Evolutionary conservation across 2,797 vertebrate species (phyloP).

Genomic region (Pogonophryne albipinna): DNA sequence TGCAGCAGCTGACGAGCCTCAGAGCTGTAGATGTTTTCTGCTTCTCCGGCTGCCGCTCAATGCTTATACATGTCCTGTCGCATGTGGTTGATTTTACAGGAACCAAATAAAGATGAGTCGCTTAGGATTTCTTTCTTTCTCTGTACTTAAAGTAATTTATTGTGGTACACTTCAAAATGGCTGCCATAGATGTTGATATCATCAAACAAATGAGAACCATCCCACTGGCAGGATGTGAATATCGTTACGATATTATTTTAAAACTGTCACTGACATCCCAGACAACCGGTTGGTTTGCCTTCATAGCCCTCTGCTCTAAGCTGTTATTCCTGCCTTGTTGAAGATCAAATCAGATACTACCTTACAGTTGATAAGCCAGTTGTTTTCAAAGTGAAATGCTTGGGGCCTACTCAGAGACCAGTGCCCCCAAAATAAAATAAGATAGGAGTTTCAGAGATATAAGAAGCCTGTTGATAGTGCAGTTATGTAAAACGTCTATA

Average conservation of each 20-base stretch:
- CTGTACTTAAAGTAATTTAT: neutral
- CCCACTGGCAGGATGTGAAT: slow-evolving; percentile 2
- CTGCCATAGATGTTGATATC: slow-evolving; percentile 21
- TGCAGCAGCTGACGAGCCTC: slow-evolving; percentile 34
- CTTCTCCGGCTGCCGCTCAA: slow-evolving; percentile 32
- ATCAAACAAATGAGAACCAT: slow-evolving; percentile 5
- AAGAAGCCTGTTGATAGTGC: neutral
- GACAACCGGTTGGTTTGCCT: neutral
- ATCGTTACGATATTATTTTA: neutral
- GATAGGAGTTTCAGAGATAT: neutral
- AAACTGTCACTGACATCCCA: neutral
- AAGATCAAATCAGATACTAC: neutral
- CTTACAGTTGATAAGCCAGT: neutral
- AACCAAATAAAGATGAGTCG: neutral
- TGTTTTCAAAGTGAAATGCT: neutral
- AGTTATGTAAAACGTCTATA: neutral
- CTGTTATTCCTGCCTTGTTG: neutral
- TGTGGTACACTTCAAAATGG: slow-evolving; percentile 37
- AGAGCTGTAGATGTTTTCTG: slow-evolving; percentile 33
- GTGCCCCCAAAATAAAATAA: neutral
- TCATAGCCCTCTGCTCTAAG: neutral
- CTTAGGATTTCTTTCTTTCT: neutral
- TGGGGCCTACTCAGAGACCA: no score
- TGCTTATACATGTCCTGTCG: slow-evolving; percentile 32
- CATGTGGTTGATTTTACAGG: slow-evolving; percentile 10